Conservation (phyloP, 2,113 vertebrate genomes). For the Sus scrofa region DNA sequence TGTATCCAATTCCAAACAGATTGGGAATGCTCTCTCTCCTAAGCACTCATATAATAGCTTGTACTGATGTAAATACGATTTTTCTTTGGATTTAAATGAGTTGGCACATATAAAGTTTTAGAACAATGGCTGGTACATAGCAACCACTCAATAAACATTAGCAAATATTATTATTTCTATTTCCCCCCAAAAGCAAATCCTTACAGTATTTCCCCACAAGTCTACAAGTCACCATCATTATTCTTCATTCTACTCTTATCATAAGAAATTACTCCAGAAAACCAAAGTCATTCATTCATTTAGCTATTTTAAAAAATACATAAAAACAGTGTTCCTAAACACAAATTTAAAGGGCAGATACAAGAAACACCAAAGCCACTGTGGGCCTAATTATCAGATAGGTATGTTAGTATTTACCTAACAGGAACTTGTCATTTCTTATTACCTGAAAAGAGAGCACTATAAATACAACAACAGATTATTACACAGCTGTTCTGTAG, state of each 20-base stretch:
- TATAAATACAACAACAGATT: neutral
- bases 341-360: neutral
- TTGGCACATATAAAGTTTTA: neutral
- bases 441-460: slow-evolving; percentile 16
- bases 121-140: neutral
- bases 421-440: neutral
- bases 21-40: neutral
- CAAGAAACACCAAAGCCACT: slow-evolving; percentile 28
- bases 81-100: slow-evolving; percentile 36
- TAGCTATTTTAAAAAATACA: neutral
- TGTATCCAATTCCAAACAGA: neutral
- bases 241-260: slow-evolving; percentile 8
- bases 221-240: slow-evolving; percentile 6
- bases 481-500: neutral
- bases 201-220: neutral
- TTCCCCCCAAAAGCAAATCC: neutral
- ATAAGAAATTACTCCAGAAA: slow-evolving; percentile 52
- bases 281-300: slow-evolving; percentile 4
- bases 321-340: slow-evolving; percentile 1
- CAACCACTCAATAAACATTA: slow-evolving; percentile 9
- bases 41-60: neutral
- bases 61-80: neutral
- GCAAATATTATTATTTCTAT: neutral
- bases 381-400: neutral
- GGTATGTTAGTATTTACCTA: neutral